phyloP scores from a whole-genome alignment of 2,888 invertebrate genomes.

The Lepas anatifera region DNA sequence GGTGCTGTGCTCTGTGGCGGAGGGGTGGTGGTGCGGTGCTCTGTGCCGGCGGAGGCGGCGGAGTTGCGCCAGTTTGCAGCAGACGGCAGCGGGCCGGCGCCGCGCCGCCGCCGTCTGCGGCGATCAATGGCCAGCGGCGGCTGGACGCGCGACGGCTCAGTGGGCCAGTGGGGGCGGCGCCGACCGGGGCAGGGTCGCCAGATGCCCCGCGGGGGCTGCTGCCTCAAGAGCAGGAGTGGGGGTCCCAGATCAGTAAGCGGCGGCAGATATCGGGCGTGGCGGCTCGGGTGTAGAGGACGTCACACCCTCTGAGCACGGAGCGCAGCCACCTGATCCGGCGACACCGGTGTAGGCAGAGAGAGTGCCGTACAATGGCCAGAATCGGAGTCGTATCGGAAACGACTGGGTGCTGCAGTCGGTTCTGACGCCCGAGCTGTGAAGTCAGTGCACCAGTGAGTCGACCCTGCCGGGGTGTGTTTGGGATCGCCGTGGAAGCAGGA shows the following conservation, averaged over 20 bases:
- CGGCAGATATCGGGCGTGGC: neutral
- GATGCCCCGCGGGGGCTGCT: neutral
- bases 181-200: neutral
- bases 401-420: too few species aligned
- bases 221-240: neutral
- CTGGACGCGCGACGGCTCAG: conserved; percentile 11
- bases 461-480: too few species aligned
- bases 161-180: conserved; percentile 13
- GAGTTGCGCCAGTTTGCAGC: neutral
- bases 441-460: too few species aligned
- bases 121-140: conserved; percentile 21
- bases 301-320: neutral
- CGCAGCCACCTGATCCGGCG: too few species aligned
- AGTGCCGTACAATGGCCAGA: too few species aligned
- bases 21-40: neutral
- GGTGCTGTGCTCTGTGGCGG: too few species aligned
- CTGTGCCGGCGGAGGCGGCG: neutral
- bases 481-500: too few species aligned
- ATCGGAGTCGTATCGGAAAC: too few species aligned
- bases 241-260: neutral
- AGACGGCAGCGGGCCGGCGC: conserved; percentile 3
- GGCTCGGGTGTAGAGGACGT: neutral
- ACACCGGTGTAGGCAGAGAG: too few species aligned
- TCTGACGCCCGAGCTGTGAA: too few species aligned
- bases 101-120: conserved; percentile 13